phyloP scores from a whole-genome alignment of 1,140 invertebrate genomes.

The Nymphalis io region DNA sequence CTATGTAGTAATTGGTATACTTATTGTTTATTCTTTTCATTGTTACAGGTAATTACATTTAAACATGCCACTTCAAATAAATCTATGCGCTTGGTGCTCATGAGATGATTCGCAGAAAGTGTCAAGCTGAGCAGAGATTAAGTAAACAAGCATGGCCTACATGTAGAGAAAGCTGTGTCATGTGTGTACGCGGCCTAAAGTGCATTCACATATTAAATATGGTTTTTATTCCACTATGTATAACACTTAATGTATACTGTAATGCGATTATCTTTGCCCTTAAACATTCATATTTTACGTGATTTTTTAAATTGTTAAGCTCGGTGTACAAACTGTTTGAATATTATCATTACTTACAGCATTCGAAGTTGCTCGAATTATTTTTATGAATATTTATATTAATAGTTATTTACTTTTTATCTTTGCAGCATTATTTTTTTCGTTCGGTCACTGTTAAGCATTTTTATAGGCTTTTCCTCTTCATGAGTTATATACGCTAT shows the following conservation, averaged over 20 bases:
- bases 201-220: neutral
- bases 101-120: slow-evolving; percentile 21
- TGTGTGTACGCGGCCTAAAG: slow-evolving; percentile 9
- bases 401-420: neutral
- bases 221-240: neutral
- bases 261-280: neutral
- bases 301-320: no score
- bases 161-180: slow-evolving; percentile 11
- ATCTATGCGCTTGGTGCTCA: neutral
- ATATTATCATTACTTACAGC: neutral
- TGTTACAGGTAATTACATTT: slow-evolving; percentile 1
- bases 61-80: neutral
- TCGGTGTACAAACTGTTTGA: neutral
- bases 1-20: neutral
- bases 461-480: no score
- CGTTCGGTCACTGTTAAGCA: no score
- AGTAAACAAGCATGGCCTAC: slow-evolving; percentile 21
- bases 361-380: no score
- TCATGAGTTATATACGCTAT: no score
- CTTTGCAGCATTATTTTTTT: neutral
- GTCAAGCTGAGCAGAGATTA: slow-evolving; percentile 11
- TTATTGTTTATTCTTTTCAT: neutral
- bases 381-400: neutral
- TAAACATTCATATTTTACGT: neutral
- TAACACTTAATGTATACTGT: neutral